Evolutionary conservation across 1,140 invertebrate genomes (phyloP), one percentile per base, ranked within the genome.

Genomic region (Ceratitis capitata): DNA sequence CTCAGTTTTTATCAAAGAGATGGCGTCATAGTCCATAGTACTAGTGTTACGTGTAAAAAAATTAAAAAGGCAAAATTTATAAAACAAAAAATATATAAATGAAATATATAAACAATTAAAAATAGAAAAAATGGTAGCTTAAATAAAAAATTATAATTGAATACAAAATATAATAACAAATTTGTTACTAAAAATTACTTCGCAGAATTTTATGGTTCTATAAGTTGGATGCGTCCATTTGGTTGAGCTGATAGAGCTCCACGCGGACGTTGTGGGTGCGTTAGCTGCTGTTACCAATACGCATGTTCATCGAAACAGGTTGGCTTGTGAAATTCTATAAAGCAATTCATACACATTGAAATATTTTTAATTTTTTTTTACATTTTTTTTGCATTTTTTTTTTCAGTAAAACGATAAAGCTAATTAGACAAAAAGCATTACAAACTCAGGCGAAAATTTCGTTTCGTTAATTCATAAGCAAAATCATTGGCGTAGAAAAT

Each of bases 401-500:
- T 6, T 78, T 10, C 35, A 23, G 7, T 23, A 35, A n/a, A n/a
- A 23, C 69, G 69, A 78, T 78, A 78, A 78, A 35, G 69, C 69
- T 78, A 78, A 78, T 78, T 78, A 78, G 39, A 45, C 39, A 45
- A 35, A 42, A 78, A 78, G 39, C 69, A 78, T 78, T 78, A 78
- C 42, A 23, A 78, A 56, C 51, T 56, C 19, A 56, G 26, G 69
- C 69, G 45, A 78, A 78, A 69, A 32, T n/a, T 64, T 64, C 32
- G 5, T 64, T 78, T 78, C 69, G 69, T 78, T 78, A 45, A 45
- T 45, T 78, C 42, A 78, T 78, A 78, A 78, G 69, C 69, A 42
- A 78, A 78, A 78, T 6, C 69, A 78, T 78, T 78, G 69, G 69
- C 42, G 69, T 78, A 78, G 69, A 78, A 78, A 78, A 78, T 78